Percentiles rank a stretch among this genome's conserved stretches.
These are phyloP conservation scores for Phrixothrix hirtus DNA, from an alignment of 2,888 invertebrate genomes.

Conservation along the genomic window DNA sequence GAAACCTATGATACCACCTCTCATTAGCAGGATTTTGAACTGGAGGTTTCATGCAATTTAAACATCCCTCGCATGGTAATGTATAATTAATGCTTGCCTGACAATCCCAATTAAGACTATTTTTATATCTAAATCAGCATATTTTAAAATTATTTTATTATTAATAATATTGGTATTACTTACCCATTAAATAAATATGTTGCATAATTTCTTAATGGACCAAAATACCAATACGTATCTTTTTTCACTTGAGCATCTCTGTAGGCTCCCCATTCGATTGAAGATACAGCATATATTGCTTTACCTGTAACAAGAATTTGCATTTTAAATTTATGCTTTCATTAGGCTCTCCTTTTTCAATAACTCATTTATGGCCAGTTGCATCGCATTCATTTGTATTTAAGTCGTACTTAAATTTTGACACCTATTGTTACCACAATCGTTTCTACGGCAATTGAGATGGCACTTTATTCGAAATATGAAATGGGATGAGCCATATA, in stretches of 20 bases:
- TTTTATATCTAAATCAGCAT: constrained; percentile 51
- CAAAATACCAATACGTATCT: constrained; percentile 90
- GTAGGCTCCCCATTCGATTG: constrained; percentile 84
- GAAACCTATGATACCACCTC: constrained; percentile 59
- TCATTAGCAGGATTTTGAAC: constrained; percentile 16
- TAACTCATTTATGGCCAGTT: too few relatives aligned
- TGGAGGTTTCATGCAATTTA: constrained; percentile 61
- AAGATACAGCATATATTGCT: constrained; percentile 80
- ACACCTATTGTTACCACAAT: too few relatives aligned
- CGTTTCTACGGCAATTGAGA: too few relatives aligned
- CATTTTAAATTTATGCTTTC: too few relatives aligned
- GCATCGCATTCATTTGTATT: too few relatives aligned
- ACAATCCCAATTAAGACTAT: constrained; percentile 69
- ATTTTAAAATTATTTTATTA: too few relatives aligned
- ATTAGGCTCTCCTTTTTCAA: too few relatives aligned
- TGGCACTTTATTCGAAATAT: constrained; percentile 2
- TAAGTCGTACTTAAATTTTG: too few relatives aligned
- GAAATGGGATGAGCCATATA: constrained; percentile 13
- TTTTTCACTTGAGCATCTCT: constrained; percentile 74
- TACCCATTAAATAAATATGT: constrained; percentile 74
- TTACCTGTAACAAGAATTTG: constrained; percentile 49
- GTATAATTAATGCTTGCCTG: constrained; percentile 74
- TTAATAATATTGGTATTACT: background rate
- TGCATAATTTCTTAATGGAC: constrained; percentile 73
- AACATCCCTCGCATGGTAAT: constrained; percentile 81